Conservation (phyloP, 1,140 invertebrate species). For the Macrosteles quadrilineatus region DNA sequence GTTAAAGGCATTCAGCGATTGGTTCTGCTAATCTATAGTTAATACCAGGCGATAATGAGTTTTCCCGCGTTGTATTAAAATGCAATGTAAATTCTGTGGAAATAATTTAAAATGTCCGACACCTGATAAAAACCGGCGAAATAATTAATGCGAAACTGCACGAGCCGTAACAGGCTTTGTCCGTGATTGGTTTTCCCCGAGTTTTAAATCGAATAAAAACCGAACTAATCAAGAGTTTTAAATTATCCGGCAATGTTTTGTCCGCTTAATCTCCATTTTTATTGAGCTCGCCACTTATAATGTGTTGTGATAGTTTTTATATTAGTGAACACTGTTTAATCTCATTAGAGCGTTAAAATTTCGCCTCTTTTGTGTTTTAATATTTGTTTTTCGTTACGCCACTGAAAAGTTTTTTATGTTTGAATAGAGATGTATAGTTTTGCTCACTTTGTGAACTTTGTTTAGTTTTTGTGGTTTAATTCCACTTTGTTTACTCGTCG, state of each 20-base stretch:
- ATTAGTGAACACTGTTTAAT: no score
- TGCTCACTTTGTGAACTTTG: no score
- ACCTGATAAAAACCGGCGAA: slow-evolving; percentile 22
- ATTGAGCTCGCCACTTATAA: background rate
- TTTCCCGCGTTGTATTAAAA: slow-evolving; percentile 2
- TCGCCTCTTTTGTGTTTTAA: no score
- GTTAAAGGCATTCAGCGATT: no score
- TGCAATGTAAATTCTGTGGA: slow-evolving; percentile 23
- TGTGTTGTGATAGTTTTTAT: no score
- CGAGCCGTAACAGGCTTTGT: slow-evolving; percentile 7
- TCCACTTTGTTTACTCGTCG: no score
- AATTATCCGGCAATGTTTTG: slow-evolving; percentile 9
- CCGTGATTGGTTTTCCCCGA: slow-evolving; percentile 9
- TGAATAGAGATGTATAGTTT: no score
- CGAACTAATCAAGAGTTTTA: slow-evolving; percentile 17
- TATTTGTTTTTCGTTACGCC: no score
- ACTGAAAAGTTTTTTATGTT: no score
- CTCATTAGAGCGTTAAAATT: no score
- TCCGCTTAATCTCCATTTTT: slow-evolving; percentile 4
- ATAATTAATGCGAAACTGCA: slow-evolving; percentile 14
- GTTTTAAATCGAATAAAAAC: slow-evolving; percentile 17
- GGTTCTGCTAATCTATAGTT: no score
- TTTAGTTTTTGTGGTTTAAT: no score
- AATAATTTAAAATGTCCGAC: slow-evolving; percentile 25
- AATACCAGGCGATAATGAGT: slow-evolving; percentile 12